Evolutionary conservation across 1,140 invertebrate genomes (phyloP), one percentile per base, ranked within the genome.

Genomic region (Drosophila yakuba): DNA sequence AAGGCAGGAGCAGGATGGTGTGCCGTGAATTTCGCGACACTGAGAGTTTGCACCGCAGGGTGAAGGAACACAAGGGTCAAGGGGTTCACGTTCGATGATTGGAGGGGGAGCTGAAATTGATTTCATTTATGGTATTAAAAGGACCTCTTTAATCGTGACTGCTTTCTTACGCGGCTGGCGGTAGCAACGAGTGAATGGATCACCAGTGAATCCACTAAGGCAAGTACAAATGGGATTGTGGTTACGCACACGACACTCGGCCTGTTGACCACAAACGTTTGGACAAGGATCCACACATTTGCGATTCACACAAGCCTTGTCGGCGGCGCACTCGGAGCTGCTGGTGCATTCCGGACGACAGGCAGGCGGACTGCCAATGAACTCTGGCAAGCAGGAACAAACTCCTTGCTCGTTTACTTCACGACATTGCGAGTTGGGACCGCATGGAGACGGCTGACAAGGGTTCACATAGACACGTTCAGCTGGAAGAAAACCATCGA

Each of bases 31-130:
- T 50, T 94, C 94, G 41, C 95, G 93, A 84, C 97, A 98, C 75
- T 96, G 94, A 75, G 96, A 96, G 81, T 97, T 96, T 0, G 96
- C 95, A 39, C 96, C 96, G 89, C 96, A 97, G 5, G 97, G 97
- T 7, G 96, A 96, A n/a, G 96, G 96, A 75, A 95, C 93, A 90
- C 97, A 97, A 17, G 96, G 96, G 82, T 96, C 94, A 51, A 93
- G 62, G 32, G 81, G 74, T 64, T 74, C 86, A 38, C 74, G 67
- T 58, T 80, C 54, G 56, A 74, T 47, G 3, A 93, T 73, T 51
- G 72, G 38, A 4, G 78, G 55, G 2, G 88, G 74, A 62, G 72
- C 90, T 89, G 61, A 1, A 77, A 66, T 8, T 20, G 4, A 36
- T 11, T 43, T 25, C 0, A 23, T 36, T 43, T 56, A 59, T 36